Evolutionary conservation across 2,888 invertebrate species (phyloP).

Genomic region (Chalcis sispes): DNA sequence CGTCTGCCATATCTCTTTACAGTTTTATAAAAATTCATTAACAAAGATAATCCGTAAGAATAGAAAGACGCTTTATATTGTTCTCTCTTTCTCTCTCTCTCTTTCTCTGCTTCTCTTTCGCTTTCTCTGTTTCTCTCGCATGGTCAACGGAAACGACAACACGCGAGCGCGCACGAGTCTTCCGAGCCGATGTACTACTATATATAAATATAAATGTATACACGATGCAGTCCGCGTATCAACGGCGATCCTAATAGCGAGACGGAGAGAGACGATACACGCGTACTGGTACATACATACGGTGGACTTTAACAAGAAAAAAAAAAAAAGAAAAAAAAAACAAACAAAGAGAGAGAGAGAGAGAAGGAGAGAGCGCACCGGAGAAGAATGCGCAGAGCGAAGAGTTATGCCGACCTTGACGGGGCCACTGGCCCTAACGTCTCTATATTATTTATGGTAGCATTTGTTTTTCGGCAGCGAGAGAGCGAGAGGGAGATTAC

Average conservation of each 20-base stretch:
- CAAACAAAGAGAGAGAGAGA: background rate
- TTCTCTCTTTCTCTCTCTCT: too few species aligned
- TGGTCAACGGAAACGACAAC: too few species aligned
- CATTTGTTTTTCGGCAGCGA: slow-evolving; percentile 37
- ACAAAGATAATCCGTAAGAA: too few species aligned
- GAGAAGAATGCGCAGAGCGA: too few species aligned
- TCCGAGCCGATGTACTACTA: background rate
- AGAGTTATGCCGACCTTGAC: slow-evolving; percentile 61
- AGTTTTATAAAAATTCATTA: too few species aligned
- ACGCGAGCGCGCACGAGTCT: background rate
- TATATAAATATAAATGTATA: background rate
- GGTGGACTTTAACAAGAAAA: background rate
- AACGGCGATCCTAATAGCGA: slow-evolving; percentile 41
- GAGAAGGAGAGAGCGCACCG: slow-evolving; percentile 11
- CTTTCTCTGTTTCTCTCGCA: too few species aligned
- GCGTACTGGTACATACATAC: background rate
- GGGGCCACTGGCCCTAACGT: slow-evolving; percentile 60
- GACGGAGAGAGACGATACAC: background rate
- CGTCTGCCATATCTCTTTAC: too few species aligned
- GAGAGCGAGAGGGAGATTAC: slow-evolving; percentile 1
- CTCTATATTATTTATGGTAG: slow-evolving; percentile 44
- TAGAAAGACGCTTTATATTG: too few species aligned
- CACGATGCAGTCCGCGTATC: slow-evolving; percentile 46
- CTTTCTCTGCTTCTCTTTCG: too few species aligned
- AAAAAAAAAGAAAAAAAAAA: background rate